Conservation (phyloP, 1,140 invertebrate species). For the Meloidogyne exigua region DNA sequence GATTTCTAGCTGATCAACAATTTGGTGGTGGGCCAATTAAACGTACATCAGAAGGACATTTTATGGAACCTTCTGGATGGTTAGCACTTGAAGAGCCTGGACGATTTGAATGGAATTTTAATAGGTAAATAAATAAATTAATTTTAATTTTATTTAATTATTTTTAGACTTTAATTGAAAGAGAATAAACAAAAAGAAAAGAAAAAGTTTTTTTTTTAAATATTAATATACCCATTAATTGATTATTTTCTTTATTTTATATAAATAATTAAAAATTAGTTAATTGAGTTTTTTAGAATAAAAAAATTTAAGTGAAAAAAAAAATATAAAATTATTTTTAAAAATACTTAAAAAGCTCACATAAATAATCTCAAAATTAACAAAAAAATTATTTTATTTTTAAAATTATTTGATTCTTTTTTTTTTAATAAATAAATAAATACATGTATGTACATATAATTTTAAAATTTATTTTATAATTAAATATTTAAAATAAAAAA, state of each 20-base stretch:
- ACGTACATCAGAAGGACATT: constrained; percentile 14
- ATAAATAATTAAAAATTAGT: too few species aligned
- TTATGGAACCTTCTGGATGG: constrained; percentile 28
- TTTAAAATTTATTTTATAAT: too few species aligned
- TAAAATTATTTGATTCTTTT: not conserved
- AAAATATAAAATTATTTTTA: not conserved
- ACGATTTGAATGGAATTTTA: not conserved
- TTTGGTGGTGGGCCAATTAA: not conserved
- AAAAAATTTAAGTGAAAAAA: not conserved
- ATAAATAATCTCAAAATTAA: too few species aligned
- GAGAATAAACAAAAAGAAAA: not conserved
- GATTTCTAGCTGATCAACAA: not conserved
- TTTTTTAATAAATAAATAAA: too few species aligned
- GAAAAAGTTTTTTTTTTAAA: too few species aligned
- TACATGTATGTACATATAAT: too few species aligned
- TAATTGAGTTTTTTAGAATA: too few species aligned
- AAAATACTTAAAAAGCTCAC: too few species aligned
- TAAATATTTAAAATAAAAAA: too few species aligned
- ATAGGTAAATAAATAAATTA: constrained; percentile 1
- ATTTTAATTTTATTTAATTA: not conserved
- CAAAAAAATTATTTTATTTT: not conserved
- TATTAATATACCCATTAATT: too few species aligned
- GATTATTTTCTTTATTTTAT: too few species aligned
- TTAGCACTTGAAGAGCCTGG: constrained; percentile 8
- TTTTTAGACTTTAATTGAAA: not conserved